Evolutionary conservation across 2,113 vertebrate species (phyloP).

Genomic region (Vombatus ursinus): DNA sequence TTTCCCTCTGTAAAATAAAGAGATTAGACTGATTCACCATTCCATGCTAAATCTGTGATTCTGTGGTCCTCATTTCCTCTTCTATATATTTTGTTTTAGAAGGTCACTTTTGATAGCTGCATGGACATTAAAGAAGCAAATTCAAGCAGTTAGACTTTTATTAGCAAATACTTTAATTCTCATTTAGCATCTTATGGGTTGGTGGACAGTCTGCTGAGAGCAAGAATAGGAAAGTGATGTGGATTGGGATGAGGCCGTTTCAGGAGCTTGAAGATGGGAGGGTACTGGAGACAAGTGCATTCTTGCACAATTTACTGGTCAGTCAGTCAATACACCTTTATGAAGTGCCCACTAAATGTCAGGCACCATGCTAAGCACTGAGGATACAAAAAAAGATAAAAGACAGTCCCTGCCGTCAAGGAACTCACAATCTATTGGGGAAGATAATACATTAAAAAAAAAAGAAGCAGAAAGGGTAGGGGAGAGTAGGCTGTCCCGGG

Average conservation of each 20-base stretch:
- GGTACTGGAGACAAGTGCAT: too few species aligned
- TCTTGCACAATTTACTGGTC: not conserved
- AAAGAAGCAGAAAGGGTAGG: not conserved
- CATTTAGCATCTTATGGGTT: not conserved
- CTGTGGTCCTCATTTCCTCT: not conserved
- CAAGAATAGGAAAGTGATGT: not conserved
- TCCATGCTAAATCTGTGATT: not conserved
- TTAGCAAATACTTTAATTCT: not conserved
- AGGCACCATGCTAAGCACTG: not conserved
- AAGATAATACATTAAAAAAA: not conserved
- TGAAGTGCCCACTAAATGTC: not conserved
- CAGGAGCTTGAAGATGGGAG: not conserved
- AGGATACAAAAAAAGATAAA: not conserved
- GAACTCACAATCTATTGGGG: not conserved
- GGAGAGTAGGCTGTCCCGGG: too few species aligned
- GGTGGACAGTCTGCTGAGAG: not conserved
- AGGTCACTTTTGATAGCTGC: not conserved
- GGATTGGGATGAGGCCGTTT: not conserved
- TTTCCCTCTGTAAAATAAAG: not conserved
- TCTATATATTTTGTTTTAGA: not conserved
- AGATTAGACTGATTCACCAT: not conserved
- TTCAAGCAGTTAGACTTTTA: not conserved
- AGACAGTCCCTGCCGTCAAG: not conserved
- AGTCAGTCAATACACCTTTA: not conserved
- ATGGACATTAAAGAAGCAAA: not conserved